Conservation (phyloP, 2,113 vertebrate species). For the Poeciliopsis prolifica region DNA sequence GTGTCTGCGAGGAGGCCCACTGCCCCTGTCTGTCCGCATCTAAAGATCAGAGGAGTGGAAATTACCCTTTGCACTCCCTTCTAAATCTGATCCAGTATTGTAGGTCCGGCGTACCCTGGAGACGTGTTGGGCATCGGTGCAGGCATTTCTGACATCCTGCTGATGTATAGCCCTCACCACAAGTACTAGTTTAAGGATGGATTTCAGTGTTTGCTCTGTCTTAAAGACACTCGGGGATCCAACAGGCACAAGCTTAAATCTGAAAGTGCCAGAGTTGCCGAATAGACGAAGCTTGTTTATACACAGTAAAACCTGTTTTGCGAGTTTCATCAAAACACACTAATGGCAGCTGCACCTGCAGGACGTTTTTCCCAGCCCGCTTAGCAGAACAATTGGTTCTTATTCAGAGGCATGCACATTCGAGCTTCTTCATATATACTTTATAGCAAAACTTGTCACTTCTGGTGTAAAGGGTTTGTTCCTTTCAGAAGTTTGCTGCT, state of each 20-base stretch:
- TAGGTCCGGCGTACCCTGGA: constrained; percentile 33
- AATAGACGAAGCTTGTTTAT: constrained; percentile 41
- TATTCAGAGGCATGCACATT: neutral
- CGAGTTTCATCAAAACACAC: constrained; percentile 63
- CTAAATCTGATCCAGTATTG: constrained; percentile 59
- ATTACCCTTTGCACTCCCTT: constrained; percentile 34
- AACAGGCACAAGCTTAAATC: constrained; percentile 19
- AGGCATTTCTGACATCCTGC: constrained; percentile 61
- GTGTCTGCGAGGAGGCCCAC: constrained; percentile 53
- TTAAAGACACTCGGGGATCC: constrained; percentile 10
- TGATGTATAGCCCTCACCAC: constrained; percentile 47
- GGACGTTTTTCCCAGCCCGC: constrained; percentile 49
- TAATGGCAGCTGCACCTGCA: constrained; percentile 70
- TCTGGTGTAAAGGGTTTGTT: constrained; percentile 14
- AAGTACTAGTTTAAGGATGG: constrained; percentile 1
- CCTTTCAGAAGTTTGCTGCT: neutral
- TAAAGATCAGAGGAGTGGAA: constrained; percentile 63
- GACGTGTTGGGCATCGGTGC: constrained; percentile 22
- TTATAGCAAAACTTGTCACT: neutral
- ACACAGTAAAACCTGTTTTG: constrained; percentile 69
- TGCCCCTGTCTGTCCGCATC: constrained; percentile 46
- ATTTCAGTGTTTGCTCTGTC: constrained; percentile 29
- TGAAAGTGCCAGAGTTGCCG: constrained; percentile 23
- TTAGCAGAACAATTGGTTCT: constrained; percentile 12
- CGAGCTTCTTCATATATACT: constrained; percentile 5